Evolutionary conservation across 2,113 vertebrate species (phyloP).

Genomic region (Zosterops borbonicus): DNA sequence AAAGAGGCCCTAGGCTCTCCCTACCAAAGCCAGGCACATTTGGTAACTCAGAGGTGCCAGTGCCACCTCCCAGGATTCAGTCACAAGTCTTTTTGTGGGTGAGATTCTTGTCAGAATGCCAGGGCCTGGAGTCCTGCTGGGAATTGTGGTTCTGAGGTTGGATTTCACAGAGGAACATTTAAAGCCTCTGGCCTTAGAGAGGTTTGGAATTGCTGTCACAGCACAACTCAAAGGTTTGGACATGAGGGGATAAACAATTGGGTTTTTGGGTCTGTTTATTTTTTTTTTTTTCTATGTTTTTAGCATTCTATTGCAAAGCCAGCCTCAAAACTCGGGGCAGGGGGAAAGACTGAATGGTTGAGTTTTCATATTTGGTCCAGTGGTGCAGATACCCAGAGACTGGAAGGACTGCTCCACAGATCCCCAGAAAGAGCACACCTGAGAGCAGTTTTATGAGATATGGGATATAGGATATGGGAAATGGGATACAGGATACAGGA

Average conservation of each 20-base stretch:
- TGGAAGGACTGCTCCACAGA: background rate
- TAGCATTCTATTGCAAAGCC: background rate
- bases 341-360: background rate
- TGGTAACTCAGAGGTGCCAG: background rate
- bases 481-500: background rate
- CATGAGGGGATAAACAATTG: background rate
- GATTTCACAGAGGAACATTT: background rate
- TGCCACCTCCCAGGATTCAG: background rate
- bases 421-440: background rate
- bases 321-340: background rate
- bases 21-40: background rate
- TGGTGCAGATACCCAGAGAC: background rate
- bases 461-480: background rate
- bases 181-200: background rate
- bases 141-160: background rate
- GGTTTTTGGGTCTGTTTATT: background rate
- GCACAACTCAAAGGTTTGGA: background rate
- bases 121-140: background rate
- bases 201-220: background rate
- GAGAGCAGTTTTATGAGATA: background rate
- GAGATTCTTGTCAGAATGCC: background rate
- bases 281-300: background rate
- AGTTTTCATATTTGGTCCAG: background rate
- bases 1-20: background rate
- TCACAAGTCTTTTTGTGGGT: rapidly evolving